Conservation (phyloP, 2,888 invertebrate species). For the Euclidia mi region DNA sequence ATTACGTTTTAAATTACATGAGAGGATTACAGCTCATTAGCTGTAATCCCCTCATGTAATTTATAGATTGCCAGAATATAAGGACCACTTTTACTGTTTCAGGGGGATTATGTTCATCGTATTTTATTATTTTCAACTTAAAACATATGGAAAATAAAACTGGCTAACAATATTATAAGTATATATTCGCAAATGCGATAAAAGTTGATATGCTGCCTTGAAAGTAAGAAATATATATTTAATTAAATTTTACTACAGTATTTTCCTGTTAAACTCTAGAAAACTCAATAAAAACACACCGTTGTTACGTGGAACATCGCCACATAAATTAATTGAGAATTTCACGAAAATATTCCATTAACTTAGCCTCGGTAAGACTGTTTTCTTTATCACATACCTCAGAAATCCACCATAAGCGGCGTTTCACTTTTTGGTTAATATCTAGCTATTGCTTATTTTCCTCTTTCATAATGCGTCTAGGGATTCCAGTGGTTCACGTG, state of each 20-base stretch:
- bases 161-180: too few relatives aligned
- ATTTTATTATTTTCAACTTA: neutral
- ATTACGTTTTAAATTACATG: too few relatives aligned
- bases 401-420: slow-evolving; percentile 55
- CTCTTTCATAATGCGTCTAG: slow-evolving; percentile 78
- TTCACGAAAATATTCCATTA: slow-evolving; percentile 33
- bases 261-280: too few relatives aligned
- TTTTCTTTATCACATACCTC: slow-evolving; percentile 55
- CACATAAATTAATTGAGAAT: slow-evolving; percentile 16
- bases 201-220: too few relatives aligned
- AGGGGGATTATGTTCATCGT: neutral
- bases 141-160: too few relatives aligned
- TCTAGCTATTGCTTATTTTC: slow-evolving; percentile 86
- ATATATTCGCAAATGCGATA: too few relatives aligned
- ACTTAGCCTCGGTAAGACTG: slow-evolving; percentile 38
- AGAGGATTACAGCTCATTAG: too few relatives aligned
- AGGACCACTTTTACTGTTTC: slow-evolving; percentile 8
- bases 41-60: slow-evolving; percentile 37
- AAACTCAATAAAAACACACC: too few relatives aligned
- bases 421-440: slow-evolving; percentile 78
- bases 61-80: slow-evolving; percentile 14
- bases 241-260: too few relatives aligned
- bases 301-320: too few relatives aligned
- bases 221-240: too few relatives aligned
- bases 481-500: slow-evolving; percentile 81